These are phyloP conservation scores for Danio tinwini DNA, from an alignment of 2,797 vertebrate genomes.

Conservation along the genomic window DNA sequence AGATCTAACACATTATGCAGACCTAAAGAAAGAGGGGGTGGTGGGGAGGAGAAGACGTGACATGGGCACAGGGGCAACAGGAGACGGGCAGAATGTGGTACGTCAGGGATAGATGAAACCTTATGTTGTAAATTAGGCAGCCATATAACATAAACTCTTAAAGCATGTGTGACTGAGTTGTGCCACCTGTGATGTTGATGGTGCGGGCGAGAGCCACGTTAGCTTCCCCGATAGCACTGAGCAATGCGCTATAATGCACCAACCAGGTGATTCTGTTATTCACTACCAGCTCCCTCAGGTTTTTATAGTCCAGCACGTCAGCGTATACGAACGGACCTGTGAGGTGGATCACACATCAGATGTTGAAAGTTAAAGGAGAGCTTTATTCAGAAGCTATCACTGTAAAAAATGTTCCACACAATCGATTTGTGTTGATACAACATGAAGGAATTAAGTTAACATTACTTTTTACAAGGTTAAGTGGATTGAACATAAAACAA, in stretches of 20 bases:
- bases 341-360: not conserved
- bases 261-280: constrained; percentile 81
- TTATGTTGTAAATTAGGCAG: constrained; percentile 27
- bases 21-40: constrained; percentile 63
- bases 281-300: constrained; percentile 78
- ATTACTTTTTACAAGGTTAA: too few species aligned
- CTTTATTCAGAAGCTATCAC: not conserved
- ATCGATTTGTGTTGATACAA: too few species aligned
- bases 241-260: constrained; percentile 82
- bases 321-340: constrained; percentile 82
- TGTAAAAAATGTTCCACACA: too few species aligned
- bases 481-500: too few species aligned
- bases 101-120: constrained; percentile 6
- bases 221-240: constrained; percentile 80
- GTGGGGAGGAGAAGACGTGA: constrained; percentile 15
- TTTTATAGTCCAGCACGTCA: constrained; percentile 81
- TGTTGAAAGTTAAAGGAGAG: not conserved
- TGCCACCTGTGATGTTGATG: constrained; percentile 82
- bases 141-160: not conserved
- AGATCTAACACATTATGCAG: constrained; percentile 83
- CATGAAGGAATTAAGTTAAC: too few species aligned
- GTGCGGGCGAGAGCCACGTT: constrained; percentile 80
- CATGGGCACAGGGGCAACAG: constrained; percentile 9
- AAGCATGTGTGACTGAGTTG: constrained; percentile 32
- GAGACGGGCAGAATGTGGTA: constrained; percentile 27